Base-by-base conservation (phyloP, 1,140 invertebrate genomes). In the Zaprionus kolodkinae region DNA sequence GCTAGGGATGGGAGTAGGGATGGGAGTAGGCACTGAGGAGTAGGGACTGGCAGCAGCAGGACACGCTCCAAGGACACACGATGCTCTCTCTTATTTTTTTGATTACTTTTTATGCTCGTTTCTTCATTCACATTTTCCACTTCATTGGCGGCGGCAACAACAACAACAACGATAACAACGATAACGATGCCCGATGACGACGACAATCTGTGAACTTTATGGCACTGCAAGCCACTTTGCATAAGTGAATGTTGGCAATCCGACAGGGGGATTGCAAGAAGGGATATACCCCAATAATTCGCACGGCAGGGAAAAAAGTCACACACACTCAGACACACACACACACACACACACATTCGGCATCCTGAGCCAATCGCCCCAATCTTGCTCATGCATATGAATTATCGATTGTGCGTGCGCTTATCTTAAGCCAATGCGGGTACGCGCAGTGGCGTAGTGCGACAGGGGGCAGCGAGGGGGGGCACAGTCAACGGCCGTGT, bases 341-440 rank as follows among this genome's bases (percentile, higher is more conserved):
- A 21, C 52, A 4, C 13, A 56, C 40, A 54, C 36, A 15, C 17
- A 54, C 36, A 45, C 50, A 60, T 36, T 48, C n/a, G 21, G 17
- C 48, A 21, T 30, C n/a, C 15, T 10, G 4, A 63, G 11, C 27
- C 36, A 15, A 30, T 48, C 27, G 12, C 59, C 38, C 38, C 36
- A 59, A 70, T 63, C 40, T 72, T 11, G 25, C 40, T 63, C 64
- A 71, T 87, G 72, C 79, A 79, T 88, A 88, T 88, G 84, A 89
- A 88, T 89, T 84, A 89, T 89, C 81, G 85, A 88, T 84, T 80
- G 84, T 88, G 85, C 78, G 84, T 88, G 74, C 70, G 72, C 67
- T 61, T 33, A 65, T 74, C 76, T 48, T 45, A 30, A 65, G 35
- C 17, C 40, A 40, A 60, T 45, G 36, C 6, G 35, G 35, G 40